Base-by-base conservation (phyloP, 2,888 invertebrate species). In the Rapana venosa region DNA sequence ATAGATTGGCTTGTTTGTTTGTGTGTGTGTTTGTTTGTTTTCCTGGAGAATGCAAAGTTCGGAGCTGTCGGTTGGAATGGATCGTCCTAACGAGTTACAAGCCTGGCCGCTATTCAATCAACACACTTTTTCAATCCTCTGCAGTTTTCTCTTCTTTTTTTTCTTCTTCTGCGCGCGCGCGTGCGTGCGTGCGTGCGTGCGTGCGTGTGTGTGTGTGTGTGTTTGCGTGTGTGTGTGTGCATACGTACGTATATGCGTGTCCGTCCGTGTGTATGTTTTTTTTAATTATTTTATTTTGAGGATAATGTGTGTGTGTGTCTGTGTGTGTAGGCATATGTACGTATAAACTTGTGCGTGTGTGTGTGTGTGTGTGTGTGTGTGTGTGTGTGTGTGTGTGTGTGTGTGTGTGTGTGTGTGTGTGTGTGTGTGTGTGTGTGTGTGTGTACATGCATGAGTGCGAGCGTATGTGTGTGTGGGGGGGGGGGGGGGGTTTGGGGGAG, bases 341-440 rank as follows among this genome's bases (percentile, higher is more conserved):
- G 85, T 88, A 79, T 90, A 66, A 87, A 74, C 89, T n/a, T 36
- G 87, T 66, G 66, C 66, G 87, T 87, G 70, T 66, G 87, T 74
- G 58, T 74, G 87, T 90, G 35, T 32, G 85, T 85, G 13, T 85
- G 84, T 85, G 70, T 66, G 66, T 74, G 70, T 35, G 66, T 74
- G 74, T 61, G 84, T 26, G 86, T 89, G 85, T 36, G 85, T 74
- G 74, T n/a, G n/a, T 74, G 74, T n/a, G 74, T n/a, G n/a, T 30
- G 74, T 74, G 74, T 4, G 1, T n/a, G n/a, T n/a, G 74, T 74
- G n/a, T n/a, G n/a, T 74, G n/a, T n/a, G 74, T 74, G 74, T n/a
- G n/a, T n/a, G 74, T 74, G n/a, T 74, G 74, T 74, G 74, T 74
- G 74, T n/a, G 74, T n/a, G 74, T n/a, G 74, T n/a, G 74, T n/a